These are phyloP conservation scores for Cygnus atratus DNA, from an alignment of 2,113 vertebrate genomes.

Conservation along the genomic window DNA sequence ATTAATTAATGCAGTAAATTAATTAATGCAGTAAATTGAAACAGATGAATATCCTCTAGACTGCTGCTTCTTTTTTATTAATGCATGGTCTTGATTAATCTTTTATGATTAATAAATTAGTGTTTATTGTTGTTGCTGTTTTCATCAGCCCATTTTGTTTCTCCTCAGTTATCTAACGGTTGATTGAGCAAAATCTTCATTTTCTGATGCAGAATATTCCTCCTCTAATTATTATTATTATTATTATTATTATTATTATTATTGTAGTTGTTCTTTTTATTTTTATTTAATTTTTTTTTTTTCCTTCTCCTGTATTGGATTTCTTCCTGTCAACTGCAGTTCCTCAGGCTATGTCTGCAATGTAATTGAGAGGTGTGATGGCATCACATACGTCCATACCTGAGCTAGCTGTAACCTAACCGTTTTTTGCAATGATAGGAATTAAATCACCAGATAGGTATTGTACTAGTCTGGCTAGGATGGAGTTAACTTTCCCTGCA, in stretches of 20 bases:
- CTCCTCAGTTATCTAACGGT: background rate
- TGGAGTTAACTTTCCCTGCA: too few relatives aligned
- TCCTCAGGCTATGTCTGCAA: background rate
- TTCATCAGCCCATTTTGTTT: background rate
- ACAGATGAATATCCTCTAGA: background rate
- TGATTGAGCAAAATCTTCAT: background rate
- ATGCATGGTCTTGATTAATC: background rate
- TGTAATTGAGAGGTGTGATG: background rate
- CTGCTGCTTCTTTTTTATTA: background rate
- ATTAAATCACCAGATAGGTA: background rate
- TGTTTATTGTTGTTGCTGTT: background rate
- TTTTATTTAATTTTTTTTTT: too few relatives aligned
- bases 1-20: fast-evolving
- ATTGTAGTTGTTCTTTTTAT: background rate
- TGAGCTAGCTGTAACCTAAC: background rate
- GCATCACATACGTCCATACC: background rate
- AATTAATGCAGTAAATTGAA: background rate
- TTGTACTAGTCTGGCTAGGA: too few relatives aligned
- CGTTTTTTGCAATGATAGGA: background rate
- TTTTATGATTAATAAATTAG: background rate
- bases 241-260: too few relatives aligned
- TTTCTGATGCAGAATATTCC: background rate
- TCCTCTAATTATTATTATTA: background rate
- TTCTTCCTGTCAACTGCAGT: background rate
- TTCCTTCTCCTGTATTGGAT: background rate